Percentiles rank a stretch among this genome's conserved stretches.
phyloP scores from a whole-genome alignment of 2,888 invertebrate species.

The Drosophila percnosoma region DNA sequence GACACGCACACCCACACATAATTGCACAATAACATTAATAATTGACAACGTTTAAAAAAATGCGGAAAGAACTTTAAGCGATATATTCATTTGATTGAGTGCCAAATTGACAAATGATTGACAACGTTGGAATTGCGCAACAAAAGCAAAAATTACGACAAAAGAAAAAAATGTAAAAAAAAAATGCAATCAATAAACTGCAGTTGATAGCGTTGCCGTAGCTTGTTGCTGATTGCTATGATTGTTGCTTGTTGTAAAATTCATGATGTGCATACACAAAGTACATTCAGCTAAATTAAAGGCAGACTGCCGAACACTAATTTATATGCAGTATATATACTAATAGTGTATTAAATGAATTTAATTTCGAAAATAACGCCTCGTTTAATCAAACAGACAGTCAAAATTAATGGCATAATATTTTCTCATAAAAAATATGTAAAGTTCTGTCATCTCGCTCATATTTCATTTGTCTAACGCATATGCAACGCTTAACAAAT shows the following conservation, averaged over 20 bases:
- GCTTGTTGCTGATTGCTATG: constrained; percentile 8
- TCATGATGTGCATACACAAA: constrained; percentile 25
- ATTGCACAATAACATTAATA: constrained; percentile 31
- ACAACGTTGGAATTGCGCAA: constrained; percentile 58
- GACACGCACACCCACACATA: constrained; percentile 15
- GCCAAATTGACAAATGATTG: constrained; percentile 77
- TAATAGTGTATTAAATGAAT: constrained; percentile 12
- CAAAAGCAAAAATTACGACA: constrained; percentile 26
- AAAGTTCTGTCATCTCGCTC: constrained; percentile 16
- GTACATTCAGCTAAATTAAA: not conserved
- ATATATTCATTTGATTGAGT: constrained; percentile 64
- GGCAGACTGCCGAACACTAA: not conserved
- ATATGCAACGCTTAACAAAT: constrained; percentile 30
- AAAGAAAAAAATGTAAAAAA: not conserved
- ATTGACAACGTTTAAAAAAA: constrained; percentile 31
- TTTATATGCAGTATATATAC: not conserved
- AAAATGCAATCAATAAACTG: constrained; percentile 13
- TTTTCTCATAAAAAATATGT: constrained; percentile 27
- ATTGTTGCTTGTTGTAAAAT: constrained; percentile 18
- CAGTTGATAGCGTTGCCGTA: constrained; percentile 19
- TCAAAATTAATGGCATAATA: constrained; percentile 26
- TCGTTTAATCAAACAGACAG: constrained; percentile 3
- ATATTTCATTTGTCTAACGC: constrained; percentile 51
- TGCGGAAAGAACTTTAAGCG: constrained; percentile 20
- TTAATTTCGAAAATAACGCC: constrained; percentile 15